Conservation (phyloP, 2,888 invertebrate genomes). For the Heliconius charithonia region DNA sequence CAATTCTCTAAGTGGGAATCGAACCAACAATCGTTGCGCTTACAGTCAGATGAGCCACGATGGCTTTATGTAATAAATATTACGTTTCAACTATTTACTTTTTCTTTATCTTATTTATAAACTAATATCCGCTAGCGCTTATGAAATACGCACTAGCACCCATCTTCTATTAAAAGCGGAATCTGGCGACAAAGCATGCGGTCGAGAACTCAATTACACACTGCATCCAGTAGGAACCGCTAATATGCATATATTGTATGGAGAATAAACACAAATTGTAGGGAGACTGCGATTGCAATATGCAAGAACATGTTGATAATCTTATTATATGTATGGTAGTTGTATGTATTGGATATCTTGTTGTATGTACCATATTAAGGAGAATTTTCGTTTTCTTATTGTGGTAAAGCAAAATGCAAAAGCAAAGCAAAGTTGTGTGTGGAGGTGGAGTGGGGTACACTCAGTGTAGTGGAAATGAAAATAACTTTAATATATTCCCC, state of each 20-base stretch:
- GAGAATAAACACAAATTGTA: slow-evolving; percentile 24
- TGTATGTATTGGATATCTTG: neutral
- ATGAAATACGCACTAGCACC: slow-evolving; percentile 22
- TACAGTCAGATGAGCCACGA: neutral
- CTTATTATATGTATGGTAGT: neutral
- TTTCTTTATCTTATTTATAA: neutral
- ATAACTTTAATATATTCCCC: too few species aligned
- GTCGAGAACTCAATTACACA: slow-evolving; percentile 51
- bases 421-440: too few species aligned
- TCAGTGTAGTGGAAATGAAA: too few species aligned
- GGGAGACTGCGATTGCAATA: slow-evolving; percentile 20
- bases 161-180: slow-evolving; percentile 48
- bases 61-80: too few species aligned
- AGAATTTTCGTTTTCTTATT: too few species aligned
- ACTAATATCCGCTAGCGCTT: slow-evolving; percentile 24
- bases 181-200: slow-evolving; percentile 51
- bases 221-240: slow-evolving; percentile 42
- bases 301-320: slow-evolving; percentile 11
- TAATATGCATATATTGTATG: slow-evolving; percentile 42
- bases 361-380: too few species aligned
- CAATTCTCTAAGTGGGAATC: too few species aligned
- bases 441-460: too few species aligned
- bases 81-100: too few species aligned
- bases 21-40: neutral
- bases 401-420: too few species aligned